Percentiles rank a stretch among this genome's conserved stretches.
Conservation (phyloP, 1,140 invertebrate genomes). For the Oncopodura yosiiana region DNA sequence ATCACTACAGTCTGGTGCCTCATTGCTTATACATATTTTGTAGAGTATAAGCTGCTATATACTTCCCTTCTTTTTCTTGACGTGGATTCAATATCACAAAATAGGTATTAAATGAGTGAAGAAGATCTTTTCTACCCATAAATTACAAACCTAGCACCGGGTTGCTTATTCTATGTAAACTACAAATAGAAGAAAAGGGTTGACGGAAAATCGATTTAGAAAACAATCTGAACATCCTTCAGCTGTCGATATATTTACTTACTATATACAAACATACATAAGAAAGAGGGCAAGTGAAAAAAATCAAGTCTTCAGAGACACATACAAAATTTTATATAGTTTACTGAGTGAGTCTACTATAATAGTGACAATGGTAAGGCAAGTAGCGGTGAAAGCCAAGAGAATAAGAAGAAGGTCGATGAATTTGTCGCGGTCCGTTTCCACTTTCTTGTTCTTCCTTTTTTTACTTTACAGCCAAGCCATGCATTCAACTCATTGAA, state of each 20-base stretch:
- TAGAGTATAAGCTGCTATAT: neutral
- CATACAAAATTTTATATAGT: too few relatives aligned
- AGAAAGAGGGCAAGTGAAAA: too few relatives aligned
- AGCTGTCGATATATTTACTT: too few relatives aligned
- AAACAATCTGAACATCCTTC: constrained; percentile 15
- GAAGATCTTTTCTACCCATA: constrained; percentile 8
- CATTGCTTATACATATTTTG: constrained; percentile 2
- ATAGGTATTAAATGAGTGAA: constrained; percentile 15
- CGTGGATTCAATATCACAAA: neutral
- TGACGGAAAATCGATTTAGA: constrained; percentile 10
- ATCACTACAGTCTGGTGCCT: neutral
- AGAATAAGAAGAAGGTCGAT: too few relatives aligned
- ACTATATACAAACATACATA: too few relatives aligned
- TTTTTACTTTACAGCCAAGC: neutral
- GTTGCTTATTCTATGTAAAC: too few relatives aligned
- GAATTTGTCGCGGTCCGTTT: neutral
- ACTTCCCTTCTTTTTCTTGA: neutral
- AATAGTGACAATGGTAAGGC: too few relatives aligned
- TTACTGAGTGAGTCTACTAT: too few relatives aligned
- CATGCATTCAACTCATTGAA: constrained; percentile 7
- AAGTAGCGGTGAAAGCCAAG: too few relatives aligned
- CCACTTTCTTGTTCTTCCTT: neutral
- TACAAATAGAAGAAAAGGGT: neutral
- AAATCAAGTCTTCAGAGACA: too few relatives aligned
- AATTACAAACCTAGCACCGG: too few relatives aligned